phyloP scores from a whole-genome alignment of 2,113 vertebrate species.

The Apaloderma vittatum region DNA sequence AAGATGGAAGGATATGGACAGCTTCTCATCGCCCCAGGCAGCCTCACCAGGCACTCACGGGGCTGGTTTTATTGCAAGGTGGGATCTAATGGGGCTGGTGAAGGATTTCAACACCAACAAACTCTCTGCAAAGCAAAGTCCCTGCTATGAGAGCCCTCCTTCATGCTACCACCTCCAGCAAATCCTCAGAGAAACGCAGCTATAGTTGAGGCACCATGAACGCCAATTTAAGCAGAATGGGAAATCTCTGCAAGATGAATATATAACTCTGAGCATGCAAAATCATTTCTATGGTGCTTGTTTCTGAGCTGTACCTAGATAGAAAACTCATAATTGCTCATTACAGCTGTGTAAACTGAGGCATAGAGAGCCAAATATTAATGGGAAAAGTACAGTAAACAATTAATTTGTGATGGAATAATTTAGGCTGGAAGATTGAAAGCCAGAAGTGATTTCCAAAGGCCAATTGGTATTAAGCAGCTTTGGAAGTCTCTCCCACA shows the following conservation, averaged over 20 bases:
- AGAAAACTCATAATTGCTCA: neutral
- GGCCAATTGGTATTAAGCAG: neutral
- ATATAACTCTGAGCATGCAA: neutral
- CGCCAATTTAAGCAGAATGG: neutral
- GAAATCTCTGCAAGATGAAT: neutral
- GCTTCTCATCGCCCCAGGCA: neutral
- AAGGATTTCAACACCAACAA: neutral
- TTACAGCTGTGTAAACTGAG: constrained; percentile 50
- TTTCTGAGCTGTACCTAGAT: neutral
- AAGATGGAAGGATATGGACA: accelerated
- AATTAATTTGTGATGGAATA: constrained; percentile 3
- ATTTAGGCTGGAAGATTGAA: neutral
- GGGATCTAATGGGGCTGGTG: neutral
- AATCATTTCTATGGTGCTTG: neutral
- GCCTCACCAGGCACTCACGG: neutral
- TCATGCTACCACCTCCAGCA: neutral
- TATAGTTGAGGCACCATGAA: neutral
- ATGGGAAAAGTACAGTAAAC: constrained; percentile 1
- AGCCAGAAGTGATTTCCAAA: constrained; percentile 17
- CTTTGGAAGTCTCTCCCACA: neutral
- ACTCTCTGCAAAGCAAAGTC: neutral
- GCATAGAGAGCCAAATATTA: neutral
- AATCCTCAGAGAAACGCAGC: accelerated
- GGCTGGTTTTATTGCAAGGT: neutral
- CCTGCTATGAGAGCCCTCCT: neutral